Conservation (phyloP, 2,797 vertebrate species). For the Moxostoma hubbsi region DNA sequence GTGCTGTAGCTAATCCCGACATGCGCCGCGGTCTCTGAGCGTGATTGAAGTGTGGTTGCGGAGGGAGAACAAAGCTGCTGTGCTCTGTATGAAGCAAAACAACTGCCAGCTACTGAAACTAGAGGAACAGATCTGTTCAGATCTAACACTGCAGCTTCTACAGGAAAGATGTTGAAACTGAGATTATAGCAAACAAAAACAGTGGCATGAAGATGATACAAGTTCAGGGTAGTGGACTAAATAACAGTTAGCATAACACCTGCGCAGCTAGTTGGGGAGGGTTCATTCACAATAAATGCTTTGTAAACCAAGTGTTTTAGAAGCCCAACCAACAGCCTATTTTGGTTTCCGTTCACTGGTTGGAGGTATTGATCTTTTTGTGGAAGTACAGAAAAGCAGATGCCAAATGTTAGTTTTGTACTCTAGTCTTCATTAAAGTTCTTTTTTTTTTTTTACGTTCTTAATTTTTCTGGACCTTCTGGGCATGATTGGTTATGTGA, state of each 20-base stretch:
- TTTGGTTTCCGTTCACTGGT: constrained; percentile 53
- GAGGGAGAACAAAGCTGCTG: constrained; percentile 44
- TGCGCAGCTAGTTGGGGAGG: neutral
- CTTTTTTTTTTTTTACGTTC: too few species aligned
- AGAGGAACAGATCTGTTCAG: constrained; percentile 5
- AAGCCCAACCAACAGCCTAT: constrained; percentile 44
- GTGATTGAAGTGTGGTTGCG: constrained; percentile 27
- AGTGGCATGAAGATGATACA: neutral
- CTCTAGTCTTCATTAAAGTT: too few species aligned
- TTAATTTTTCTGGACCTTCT: too few species aligned
- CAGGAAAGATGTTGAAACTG: neutral
- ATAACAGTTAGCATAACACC: neutral
- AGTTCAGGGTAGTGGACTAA: neutral
- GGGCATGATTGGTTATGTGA: too few species aligned
- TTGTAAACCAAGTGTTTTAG: constrained; percentile 46
- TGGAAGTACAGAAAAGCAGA: constrained; percentile 62
- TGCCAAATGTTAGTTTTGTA: constrained; percentile 63
- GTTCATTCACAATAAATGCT: constrained; percentile 55
- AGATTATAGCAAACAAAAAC: neutral
- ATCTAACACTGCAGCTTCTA: neutral
- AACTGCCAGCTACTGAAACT: constrained; percentile 57
- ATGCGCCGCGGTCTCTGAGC: constrained; percentile 7
- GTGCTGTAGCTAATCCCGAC: constrained; percentile 3
- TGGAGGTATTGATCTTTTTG: constrained; percentile 15
- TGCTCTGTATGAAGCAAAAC: constrained; percentile 56